Percentiles rank a stretch among this genome's conserved stretches.
phyloP scores from a whole-genome alignment of 2,797 vertebrate species.

The Knipowitschia caucasica region DNA sequence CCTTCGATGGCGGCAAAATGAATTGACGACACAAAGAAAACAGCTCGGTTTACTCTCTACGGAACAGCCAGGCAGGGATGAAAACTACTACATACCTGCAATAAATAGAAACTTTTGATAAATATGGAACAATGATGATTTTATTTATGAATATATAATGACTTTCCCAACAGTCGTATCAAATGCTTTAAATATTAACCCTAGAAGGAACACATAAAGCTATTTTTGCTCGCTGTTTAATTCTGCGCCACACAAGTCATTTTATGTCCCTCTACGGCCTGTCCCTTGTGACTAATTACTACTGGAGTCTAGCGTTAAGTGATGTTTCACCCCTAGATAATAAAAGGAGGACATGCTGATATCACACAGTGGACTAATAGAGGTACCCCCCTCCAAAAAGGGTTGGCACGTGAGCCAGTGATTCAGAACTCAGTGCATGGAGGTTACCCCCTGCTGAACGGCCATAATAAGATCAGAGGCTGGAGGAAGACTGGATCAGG shows the following conservation, averaged over 20 bases:
- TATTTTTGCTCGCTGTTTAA: conserved; percentile 54
- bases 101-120: conserved; percentile 70
- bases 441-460: conserved; percentile 64
- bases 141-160: conserved; percentile 67
- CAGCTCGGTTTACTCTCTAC: conserved; percentile 55
- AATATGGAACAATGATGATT: conserved; percentile 63
- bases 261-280: conserved; percentile 59
- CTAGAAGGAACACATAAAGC: conserved; percentile 56
- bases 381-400: conserved; percentile 61
- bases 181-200: conserved; percentile 46
- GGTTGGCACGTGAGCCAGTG: conserved; percentile 50
- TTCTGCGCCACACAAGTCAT: conserved; percentile 61
- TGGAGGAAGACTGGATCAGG: conserved; percentile 39
- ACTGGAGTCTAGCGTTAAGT: conserved; percentile 42
- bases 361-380: conserved; percentile 46
- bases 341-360: conserved; percentile 55
- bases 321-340: conserved; percentile 58
- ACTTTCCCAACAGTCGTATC: conserved; percentile 49
- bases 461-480: conserved; percentile 66
- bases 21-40: conserved; percentile 55
- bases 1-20: conserved; percentile 52
- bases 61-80: conserved; percentile 47
- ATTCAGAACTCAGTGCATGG: conserved; percentile 68
- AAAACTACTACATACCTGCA: conserved; percentile 41
- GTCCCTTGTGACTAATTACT: conserved; percentile 70